Conservation (phyloP, 2,888 invertebrate species). For the Drosophila ezoana region DNA sequence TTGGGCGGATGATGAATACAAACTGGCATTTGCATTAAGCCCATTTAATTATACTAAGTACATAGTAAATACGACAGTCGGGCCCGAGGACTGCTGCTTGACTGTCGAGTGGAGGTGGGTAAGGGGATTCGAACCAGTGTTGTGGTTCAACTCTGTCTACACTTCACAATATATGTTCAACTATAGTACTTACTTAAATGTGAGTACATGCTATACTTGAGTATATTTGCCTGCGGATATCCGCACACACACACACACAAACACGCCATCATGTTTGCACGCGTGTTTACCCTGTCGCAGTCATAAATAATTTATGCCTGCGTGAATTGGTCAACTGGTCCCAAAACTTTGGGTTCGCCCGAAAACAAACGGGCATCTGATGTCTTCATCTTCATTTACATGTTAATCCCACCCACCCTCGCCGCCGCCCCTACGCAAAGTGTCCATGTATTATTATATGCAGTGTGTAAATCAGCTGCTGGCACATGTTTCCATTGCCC, state of each 20-base stretch:
- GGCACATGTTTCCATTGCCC: slow-evolving; percentile 48
- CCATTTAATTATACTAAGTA: slow-evolving; percentile 82
- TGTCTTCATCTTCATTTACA: slow-evolving; percentile 61
- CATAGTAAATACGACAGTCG: slow-evolving; percentile 72
- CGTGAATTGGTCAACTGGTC: slow-evolving; percentile 73
- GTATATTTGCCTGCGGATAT: slow-evolving; percentile 54
- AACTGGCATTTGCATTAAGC: slow-evolving; percentile 76
- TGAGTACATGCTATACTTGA: slow-evolving; percentile 37
- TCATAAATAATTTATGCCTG: slow-evolving; percentile 78
- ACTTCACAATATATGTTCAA: slow-evolving; percentile 32
- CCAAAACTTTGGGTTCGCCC: slow-evolving; percentile 15
- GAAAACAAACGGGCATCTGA: slow-evolving; percentile 38
- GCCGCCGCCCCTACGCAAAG: not conserved
- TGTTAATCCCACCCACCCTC: slow-evolving; percentile 37
- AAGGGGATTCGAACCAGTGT: slow-evolving; percentile 17
- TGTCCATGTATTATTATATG: slow-evolving; percentile 25
- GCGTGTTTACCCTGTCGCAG: slow-evolving; percentile 65
- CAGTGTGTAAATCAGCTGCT: slow-evolving; percentile 62
- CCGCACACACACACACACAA: slow-evolving; percentile 19
- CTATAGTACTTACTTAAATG: slow-evolving; percentile 38
- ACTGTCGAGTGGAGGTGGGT: not conserved
- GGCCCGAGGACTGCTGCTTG: slow-evolving; percentile 20
- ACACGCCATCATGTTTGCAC: slow-evolving; percentile 48
- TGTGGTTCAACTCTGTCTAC: slow-evolving; percentile 11
- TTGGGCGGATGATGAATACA: slow-evolving; percentile 64